Base-by-base conservation (phyloP, 2,888 invertebrate species). In the Oxytorus armatus region DNA sequence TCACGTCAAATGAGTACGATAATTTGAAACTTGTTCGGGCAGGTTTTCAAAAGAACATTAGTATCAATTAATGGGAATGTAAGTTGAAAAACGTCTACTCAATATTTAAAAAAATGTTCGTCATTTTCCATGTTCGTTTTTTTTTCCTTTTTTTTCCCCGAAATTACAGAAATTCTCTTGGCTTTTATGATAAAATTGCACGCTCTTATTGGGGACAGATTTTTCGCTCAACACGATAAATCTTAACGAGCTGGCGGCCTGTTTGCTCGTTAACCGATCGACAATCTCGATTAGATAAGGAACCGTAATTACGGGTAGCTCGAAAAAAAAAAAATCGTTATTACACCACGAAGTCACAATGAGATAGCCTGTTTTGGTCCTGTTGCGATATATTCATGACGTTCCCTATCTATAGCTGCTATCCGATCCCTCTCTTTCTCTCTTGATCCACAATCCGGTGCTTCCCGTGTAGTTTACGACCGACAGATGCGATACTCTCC, bases 401-500 rank as follows among this genome's bases (percentile, higher is more conserved):
- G 72, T 36, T 49, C 23, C 49, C 49, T 72, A 72, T 72, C 72
- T 51, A 16, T 61, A 51, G 51, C 49, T 51, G 61, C 39, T 61
- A 51, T 61, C 76, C 59, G 44, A 80, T 44, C 65, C 57, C 68
- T 68, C 39, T 55, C 68, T 68, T 29, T 55, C 8, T 53, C 69
- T 16, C 61, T 16, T 39, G 49, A 44, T 44, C 57, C 47, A 44
- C 75, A 61, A 63, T 51, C 42, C 53, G n/a, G 51, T 51, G 59
- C 39, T 57, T 72, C 16, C 77, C 36, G 69, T 53, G 61, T 73
- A 77, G 63, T 80, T 77, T 77, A 80, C 80, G 80, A 77, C 68
- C 63, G 80, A 57, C 77, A 69, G 68, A 29, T 29, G 47, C 80
- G 73, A 80, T 77, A 80, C 80, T 80, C 80, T 73, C 73, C 76